Base-by-base conservation (phyloP, 2,797 vertebrate genomes). In the Acipenser ruthenus region DNA sequence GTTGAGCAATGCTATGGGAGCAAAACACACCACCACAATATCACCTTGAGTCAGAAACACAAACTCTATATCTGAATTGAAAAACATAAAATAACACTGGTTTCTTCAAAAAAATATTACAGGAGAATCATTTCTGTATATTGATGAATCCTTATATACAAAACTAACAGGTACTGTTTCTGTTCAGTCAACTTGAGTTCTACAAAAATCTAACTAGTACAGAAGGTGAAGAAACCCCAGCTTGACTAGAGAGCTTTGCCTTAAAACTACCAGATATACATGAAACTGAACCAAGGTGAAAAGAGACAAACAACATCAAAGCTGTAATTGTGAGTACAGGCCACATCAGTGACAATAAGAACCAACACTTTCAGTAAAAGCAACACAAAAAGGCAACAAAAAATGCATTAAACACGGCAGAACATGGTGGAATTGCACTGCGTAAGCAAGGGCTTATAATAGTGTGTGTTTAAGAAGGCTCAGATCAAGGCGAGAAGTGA, bases 101-200 rank as follows among this genome's bases (percentile, higher is more conserved):
- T 51, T 53, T 53, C 56, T 52, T 65, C 51, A 50, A 52, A 65
- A n/a, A 62, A 50, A 58, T 9, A 55, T 64, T 59, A 52, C 58
- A 49, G 58, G 49, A 60, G 63, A 64, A 11, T 49, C 48, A 59
- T 47, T 10, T 5, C 37, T 49, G 48, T 55, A 23, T 65, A 8
- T 63, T 61, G 10, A 47, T 37, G 23, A 64, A 55, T 49, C 13
- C 58, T 55, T 56, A 37, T 62, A 61, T 13, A 59, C 63, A 62
- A 60, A 69, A 51, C 50, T 69, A 65, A 69, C 53, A 60, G 62
- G 49, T 49, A 37, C 49, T 37, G 12, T 13, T 50, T 51, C 62
- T 51, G 10, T 18, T 37, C 13, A 50, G 2, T 10, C 50, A 49
- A 51, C 12, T 13, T 58, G 55, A 58, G 11, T 58, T 58, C 55